Conservation (phyloP, 2,888 invertebrate species). For the Flabesymbios commensalis region DNA sequence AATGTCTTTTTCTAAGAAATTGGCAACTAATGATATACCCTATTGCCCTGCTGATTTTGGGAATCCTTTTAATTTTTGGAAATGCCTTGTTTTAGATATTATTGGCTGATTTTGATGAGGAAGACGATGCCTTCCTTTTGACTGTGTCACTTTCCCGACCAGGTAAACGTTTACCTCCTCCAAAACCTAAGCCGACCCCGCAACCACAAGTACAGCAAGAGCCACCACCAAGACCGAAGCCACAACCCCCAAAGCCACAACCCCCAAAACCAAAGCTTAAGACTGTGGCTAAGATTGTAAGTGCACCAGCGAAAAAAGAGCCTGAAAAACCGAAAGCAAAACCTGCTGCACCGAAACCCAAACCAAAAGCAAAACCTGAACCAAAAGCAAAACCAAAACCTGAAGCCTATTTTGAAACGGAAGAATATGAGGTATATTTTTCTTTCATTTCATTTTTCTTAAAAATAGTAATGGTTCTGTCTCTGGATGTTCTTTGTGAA, state of each 20-base stretch:
- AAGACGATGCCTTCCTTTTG: constrained; percentile 53
- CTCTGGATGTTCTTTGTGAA: neutral
- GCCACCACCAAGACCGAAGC: constrained; percentile 7
- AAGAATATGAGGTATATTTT: constrained; percentile 43
- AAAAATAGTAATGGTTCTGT: neutral
- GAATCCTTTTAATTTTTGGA: no score
- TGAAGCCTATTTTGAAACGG: constrained; percentile 59
- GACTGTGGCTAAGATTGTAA: constrained; percentile 1
- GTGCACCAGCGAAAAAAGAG: neutral
- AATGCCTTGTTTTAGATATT: constrained; percentile 50
- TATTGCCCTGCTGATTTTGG: no score
- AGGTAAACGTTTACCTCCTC: constrained; percentile 1
- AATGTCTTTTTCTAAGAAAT: no score
- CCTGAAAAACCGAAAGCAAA: constrained; percentile 14
- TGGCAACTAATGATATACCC: no score
- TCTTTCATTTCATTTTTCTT: neutral
- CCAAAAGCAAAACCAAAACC: constrained; percentile 37
- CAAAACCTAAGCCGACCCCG: constrained; percentile 8
- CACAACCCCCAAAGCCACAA: constrained; percentile 2
- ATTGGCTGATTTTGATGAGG: constrained; percentile 56
- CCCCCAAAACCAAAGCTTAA: neutral
- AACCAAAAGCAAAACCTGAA: constrained; percentile 11
- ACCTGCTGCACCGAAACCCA: constrained; percentile 1
- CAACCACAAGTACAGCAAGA: neutral
- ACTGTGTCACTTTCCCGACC: constrained; percentile 46